Evolutionary conservation across 2,888 invertebrate species (phyloP).

Genomic region (Imbricaverruca yamaguchii): DNA sequence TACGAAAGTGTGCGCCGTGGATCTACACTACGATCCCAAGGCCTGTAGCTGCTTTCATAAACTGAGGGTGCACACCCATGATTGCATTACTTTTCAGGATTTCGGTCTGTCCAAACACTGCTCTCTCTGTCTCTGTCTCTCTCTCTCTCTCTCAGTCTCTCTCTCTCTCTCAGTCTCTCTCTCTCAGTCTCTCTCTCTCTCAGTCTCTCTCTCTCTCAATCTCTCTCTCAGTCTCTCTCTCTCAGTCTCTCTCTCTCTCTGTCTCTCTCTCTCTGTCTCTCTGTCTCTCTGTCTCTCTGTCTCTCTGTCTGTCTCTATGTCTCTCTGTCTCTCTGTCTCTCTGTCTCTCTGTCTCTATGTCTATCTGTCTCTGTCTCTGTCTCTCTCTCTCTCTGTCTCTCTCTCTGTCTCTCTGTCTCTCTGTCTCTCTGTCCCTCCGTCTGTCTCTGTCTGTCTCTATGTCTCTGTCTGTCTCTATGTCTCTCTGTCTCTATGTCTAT

Average conservation of each 20-base stretch:
- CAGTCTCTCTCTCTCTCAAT: no score
- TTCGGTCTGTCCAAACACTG: no score
- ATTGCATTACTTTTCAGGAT: no score
- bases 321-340: background rate
- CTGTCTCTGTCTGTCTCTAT: background rate
- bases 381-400: background rate
- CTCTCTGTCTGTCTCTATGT: slow-evolving; percentile 4
- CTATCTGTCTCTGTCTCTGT: background rate
- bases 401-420: background rate
- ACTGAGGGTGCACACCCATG: no score
- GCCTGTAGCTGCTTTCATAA: no score
- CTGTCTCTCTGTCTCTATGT: background rate
- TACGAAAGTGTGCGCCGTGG: no score
- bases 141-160: slow-evolving; percentile 18
- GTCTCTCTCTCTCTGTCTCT: no score
- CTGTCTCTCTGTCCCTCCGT: background rate
- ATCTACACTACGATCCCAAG: no score
- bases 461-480: no score
- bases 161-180: background rate
- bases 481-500: no score
- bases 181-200: no score
- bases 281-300: background rate
- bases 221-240: background rate
- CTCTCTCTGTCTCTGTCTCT: slow-evolving; percentile 24
- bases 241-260: no score